These are phyloP conservation scores for Rhinopomastus cyanomelas DNA, from an alignment of 2,113 vertebrate genomes.

Conservation along the genomic window DNA sequence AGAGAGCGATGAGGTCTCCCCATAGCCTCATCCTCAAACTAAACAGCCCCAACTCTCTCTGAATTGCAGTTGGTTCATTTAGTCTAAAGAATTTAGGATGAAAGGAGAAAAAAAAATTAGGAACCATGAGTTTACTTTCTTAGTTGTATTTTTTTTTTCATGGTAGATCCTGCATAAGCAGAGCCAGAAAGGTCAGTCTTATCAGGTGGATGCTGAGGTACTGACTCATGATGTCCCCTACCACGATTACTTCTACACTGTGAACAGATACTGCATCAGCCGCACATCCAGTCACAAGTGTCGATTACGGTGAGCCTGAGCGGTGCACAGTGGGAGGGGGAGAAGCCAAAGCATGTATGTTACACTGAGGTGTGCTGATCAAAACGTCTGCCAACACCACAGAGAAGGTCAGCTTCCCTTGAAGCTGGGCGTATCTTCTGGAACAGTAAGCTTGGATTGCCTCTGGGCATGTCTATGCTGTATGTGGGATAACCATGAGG, in stretches of 20 bases:
- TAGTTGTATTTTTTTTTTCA: neutral
- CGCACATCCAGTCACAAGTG: slow-evolving; percentile 86
- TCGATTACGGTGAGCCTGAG: slow-evolving; percentile 82
- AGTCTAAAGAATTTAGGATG: neutral
- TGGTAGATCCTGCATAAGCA: slow-evolving; percentile 88
- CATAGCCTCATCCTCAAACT: too few relatives aligned
- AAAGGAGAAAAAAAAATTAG: neutral
- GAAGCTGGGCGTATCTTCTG: neutral
- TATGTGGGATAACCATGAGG: neutral
- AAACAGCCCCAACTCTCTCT: too few relatives aligned
- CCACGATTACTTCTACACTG: slow-evolving; percentile 96
- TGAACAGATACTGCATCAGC: slow-evolving; percentile 88
- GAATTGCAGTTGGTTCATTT: neutral
- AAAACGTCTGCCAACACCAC: neutral
- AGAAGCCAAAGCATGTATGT: neutral
- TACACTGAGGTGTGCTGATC: neutral
- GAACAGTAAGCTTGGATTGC: neutral
- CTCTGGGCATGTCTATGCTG: neutral
- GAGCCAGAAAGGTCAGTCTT: slow-evolving; percentile 86
- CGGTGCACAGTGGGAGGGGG: neutral
- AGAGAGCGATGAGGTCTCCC: too few relatives aligned
- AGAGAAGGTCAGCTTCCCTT: neutral
- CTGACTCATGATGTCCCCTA: slow-evolving; percentile 95
- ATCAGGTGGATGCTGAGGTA: slow-evolving; percentile 88
- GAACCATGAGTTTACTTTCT: neutral